Percentiles rank a stretch among this genome's conserved stretches.
phyloP scores from a whole-genome alignment of 1,140 invertebrate genomes.

The Popillia japonica region DNA sequence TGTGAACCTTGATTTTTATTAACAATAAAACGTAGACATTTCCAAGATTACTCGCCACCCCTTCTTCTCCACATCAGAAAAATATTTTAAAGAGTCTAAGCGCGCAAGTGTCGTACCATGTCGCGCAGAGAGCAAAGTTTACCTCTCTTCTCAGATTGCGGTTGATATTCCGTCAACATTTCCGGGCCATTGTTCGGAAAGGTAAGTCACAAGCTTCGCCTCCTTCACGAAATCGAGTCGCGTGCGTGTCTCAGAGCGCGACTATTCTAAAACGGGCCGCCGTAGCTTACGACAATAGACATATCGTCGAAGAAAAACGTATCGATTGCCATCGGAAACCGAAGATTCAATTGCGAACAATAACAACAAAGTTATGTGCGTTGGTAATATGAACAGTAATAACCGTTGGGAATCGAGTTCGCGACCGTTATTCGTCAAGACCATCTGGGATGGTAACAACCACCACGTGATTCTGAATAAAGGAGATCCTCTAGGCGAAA shows the following conservation, averaged over 20 bases:
- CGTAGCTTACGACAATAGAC: neutral
- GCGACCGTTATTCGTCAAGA: constrained; percentile 73
- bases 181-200: constrained; percentile 13
- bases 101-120: constrained; percentile 16
- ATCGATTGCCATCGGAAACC: neutral
- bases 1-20: no score
- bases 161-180: neutral
- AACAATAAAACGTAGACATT: no score
- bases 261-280: neutral
- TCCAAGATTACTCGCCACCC: no score
- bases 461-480: constrained; percentile 73
- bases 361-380: constrained; percentile 12
- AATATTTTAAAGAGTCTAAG: neutral
- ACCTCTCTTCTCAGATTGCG: constrained; percentile 3
- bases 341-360: neutral
- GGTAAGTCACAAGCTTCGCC: neutral
- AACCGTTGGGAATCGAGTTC: constrained; percentile 74
- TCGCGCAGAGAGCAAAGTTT: neutral
- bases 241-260: neutral
- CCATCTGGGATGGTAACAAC: constrained; percentile 75
- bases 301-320: neutral
- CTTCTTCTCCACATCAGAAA: no score
- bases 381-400: neutral
- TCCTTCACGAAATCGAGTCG: neutral
- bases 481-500: constrained; percentile 62